Base-by-base conservation (phyloP, 2,888 invertebrate species). In the Drosophila limbata region DNA sequence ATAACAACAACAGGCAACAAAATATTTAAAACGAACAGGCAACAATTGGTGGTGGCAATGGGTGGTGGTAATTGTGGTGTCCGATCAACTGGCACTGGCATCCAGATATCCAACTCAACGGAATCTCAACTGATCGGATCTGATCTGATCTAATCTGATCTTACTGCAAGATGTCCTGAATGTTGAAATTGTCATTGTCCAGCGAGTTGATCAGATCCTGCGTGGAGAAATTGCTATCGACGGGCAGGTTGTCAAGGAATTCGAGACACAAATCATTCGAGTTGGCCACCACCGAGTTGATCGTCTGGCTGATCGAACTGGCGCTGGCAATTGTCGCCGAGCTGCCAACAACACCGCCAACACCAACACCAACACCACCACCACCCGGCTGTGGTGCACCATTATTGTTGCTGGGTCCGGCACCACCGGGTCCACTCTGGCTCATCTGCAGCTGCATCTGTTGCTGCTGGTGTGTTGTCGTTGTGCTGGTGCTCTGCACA, bases 161-260 rank as follows among this genome's bases (percentile, higher is more conserved):
- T 71, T 91, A 92, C 81, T 94, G 94, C 77, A 95, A 93, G 65
- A 95, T 95, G 80, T 95, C 95, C 89, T 94, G 94, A 64, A 96
- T 93, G 93, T 95, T 95, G 84, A 96, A 95, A 75, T 94, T 94
- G 88, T 95, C 95, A 88, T 95, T 95, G 90, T 97, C 97, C 87
- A 97, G 95, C 60, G 96, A 96, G 93, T 95, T 97, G 84, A 97
- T 94, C 74, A 97, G 93, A 91, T 97, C 97, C 91, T 97, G 96
- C 67, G 96, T 96, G 84, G 96, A 95, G 92, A 96, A 95, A 90
- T 95, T 95, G 89, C 96, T 94, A 92, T 97, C 97, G 81, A 96
- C 94, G 62, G 96, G 95, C 92, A 97, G 94, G 93, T 95, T 96
- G 92, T 97, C 97, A 72, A 97, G 94, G 93, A 97, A 96, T 94